Percentiles rank a stretch among this genome's conserved stretches.
Conservation (phyloP, 2,797 vertebrate species). For the Cossypha caffra region DNA sequence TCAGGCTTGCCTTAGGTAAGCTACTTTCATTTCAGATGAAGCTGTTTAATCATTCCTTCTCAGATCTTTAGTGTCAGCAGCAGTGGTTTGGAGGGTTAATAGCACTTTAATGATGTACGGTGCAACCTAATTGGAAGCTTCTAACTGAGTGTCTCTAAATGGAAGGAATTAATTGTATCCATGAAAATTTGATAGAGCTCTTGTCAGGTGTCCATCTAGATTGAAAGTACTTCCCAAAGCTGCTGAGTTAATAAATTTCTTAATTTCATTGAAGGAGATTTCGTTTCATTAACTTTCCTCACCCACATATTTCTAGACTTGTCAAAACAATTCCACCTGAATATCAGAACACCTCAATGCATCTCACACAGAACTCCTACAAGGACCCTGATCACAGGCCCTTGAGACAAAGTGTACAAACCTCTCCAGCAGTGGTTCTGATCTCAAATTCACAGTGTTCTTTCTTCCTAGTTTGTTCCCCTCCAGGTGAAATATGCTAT, state of each 20-base stretch:
- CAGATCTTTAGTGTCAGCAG: neutral
- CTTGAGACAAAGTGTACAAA: neutral
- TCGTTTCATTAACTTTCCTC: constrained; percentile 41
- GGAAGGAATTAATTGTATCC: constrained; percentile 48
- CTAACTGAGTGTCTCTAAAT: constrained; percentile 51
- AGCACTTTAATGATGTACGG: constrained; percentile 3
- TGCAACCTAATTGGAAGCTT: constrained; percentile 44
- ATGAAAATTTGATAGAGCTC: constrained; percentile 57
- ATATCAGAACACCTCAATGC: neutral
- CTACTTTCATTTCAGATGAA: neutral
- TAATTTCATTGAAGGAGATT: constrained; percentile 47
- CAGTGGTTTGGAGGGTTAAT: constrained; percentile 38
- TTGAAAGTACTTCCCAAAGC: constrained; percentile 3
- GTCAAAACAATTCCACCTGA: neutral
- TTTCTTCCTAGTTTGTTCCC: neutral
- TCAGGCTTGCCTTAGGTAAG: neutral
- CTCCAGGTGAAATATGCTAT: neutral
- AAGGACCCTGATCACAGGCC: accelerated
- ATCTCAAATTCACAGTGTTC: neutral
- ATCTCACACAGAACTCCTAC: neutral
- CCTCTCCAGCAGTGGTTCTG: neutral
- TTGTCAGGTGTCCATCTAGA: constrained; percentile 55
- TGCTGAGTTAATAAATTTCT: constrained; percentile 18
- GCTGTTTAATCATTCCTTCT: neutral
- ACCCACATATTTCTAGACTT: neutral